Conservation (phyloP, 2,113 vertebrate species). For the Benitochromis conjunctus region DNA sequence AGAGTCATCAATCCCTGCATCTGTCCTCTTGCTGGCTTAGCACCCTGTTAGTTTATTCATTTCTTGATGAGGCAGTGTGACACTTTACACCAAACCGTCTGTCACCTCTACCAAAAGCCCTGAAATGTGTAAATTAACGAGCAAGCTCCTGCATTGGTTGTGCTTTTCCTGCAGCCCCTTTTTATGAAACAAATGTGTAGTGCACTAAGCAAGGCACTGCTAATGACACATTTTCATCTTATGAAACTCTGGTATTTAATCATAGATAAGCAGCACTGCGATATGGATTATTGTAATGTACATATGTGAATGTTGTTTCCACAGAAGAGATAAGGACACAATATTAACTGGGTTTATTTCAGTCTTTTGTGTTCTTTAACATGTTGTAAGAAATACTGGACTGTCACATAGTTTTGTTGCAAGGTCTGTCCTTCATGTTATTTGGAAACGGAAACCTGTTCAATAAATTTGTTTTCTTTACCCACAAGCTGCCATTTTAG, state of each 20-base stretch:
- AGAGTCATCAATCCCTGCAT: conserved; percentile 54
- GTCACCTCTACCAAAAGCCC: conserved; percentile 17
- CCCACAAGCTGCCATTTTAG: not conserved
- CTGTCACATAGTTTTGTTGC: not conserved
- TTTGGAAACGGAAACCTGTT: not conserved
- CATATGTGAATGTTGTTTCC: not conserved
- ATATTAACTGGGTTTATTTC: not conserved
- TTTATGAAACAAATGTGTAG: not conserved
- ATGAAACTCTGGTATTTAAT: not conserved
- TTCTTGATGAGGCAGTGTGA: conserved; percentile 28
- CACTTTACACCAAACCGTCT: conserved; percentile 36
- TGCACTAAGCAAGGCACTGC: not conserved
- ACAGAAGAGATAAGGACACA: not conserved
- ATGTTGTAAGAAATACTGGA: not conserved
- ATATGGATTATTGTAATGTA: not conserved
- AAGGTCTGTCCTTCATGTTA: not conserved
- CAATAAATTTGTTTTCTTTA: not conserved
- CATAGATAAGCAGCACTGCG: not conserved
- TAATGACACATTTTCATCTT: not conserved
- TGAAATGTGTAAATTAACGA: conserved; percentile 24
- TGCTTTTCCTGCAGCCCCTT: not conserved
- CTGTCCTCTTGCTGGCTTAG: conserved; percentile 40
- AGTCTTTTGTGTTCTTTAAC: not conserved
- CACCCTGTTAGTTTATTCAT: conserved; percentile 18
- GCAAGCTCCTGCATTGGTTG: not conserved